phyloP scores from a whole-genome alignment of 1,140 invertebrate species.

The Hycleus cichorii region DNA sequence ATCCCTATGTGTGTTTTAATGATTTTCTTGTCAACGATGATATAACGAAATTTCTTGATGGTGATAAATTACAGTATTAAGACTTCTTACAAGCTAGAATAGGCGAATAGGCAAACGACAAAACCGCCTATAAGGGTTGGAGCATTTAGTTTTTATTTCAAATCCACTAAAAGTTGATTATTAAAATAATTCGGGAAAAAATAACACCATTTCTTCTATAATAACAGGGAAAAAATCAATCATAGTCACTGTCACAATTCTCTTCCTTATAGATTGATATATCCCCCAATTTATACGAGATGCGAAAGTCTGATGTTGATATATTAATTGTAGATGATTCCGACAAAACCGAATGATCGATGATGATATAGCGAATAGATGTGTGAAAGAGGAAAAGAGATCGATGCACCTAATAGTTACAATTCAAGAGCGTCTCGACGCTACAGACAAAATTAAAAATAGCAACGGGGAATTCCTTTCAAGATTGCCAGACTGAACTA shows the following conservation, averaged over 20 bases:
- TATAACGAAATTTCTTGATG: neutral
- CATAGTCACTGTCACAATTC: no score
- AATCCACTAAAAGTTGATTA: no score
- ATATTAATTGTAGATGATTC: no score
- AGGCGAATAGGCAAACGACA: neutral
- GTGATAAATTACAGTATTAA: constrained; percentile 1
- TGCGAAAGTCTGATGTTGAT: no score
- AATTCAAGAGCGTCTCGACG: constrained; percentile 11
- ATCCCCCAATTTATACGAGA: no score
- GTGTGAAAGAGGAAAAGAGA: constrained; percentile 1
- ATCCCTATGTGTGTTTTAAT: neutral
- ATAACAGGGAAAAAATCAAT: no score
- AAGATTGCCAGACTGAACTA: constrained; percentile 10
- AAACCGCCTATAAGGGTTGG: no score
- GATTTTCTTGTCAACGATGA: neutral
- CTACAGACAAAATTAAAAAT: constrained; percentile 17
- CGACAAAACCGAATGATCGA: neutral
- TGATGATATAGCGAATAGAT: constrained; percentile 11
- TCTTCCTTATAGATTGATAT: no score
- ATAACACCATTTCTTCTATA: no score
- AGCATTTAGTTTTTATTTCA: no score
- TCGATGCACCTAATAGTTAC: constrained; percentile 4
- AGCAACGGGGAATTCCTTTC: constrained; percentile 17
- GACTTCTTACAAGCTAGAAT: neutral
- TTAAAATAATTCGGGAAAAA: no score